Base-by-base conservation (phyloP, 1,140 invertebrate species). In the Cyrtorhinus lividipennis region DNA sequence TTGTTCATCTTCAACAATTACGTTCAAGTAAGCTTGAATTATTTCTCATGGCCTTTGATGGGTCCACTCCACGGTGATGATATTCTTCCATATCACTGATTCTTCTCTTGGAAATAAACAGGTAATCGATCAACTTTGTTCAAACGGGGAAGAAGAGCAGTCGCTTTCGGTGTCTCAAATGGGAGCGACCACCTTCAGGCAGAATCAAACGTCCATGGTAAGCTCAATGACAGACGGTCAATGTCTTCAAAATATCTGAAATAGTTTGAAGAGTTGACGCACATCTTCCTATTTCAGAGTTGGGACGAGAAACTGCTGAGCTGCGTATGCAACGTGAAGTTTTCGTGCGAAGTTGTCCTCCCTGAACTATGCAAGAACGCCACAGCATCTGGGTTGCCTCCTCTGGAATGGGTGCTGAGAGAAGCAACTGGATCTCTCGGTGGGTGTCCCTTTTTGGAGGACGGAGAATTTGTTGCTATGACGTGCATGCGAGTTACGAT, bases 251-350 rank as follows among this genome's bases (percentile, higher is more conserved):
- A n/a, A n/a, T 61, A 62, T n/a, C n/a, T n/a, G n/a, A n/a, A n/a
- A n/a, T n/a, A n/a, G n/a, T n/a, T n/a, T n/a, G n/a, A n/a, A n/a
- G n/a, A n/a, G n/a, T n/a, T n/a, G n/a, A n/a, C n/a, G n/a, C n/a
- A n/a, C n/a, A n/a, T n/a, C 15, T 38, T 38, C 12, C 5, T 59
- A n/a, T 73, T 75, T 27, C 77, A 83, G 68, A 79, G 79, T 48
- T 88, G 85, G 82, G 88, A 91, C 71, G 82, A 86, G 68, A 81
- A 87, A 26, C 76, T 95, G 62, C 77, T 96, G 22, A 87, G 92
- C 58, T 87, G 90, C 46, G 78, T 93, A 57, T 91, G 90, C 69
- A 95, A 97, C 75, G 93, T 91, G 73, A 83, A 83, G 53, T 93
- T 90, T 72, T 91, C 88, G 3, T 81, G 83, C 58, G 78, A 81